Evolutionary conservation across 2,797 vertebrate species (phyloP).

Genomic region (Alexandromys oeconomus): DNA sequence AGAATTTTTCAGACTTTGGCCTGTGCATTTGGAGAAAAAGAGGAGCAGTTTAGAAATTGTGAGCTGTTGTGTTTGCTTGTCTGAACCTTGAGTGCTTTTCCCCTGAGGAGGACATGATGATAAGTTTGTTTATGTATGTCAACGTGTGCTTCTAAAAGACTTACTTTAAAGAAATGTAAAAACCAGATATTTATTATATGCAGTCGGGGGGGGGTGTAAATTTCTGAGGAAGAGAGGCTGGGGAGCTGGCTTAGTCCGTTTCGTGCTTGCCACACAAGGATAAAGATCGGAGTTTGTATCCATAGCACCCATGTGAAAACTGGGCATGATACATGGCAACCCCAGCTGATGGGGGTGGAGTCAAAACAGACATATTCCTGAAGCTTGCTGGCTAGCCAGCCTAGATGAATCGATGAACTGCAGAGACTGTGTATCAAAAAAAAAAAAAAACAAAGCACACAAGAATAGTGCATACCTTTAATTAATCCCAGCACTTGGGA

Average conservation of each 20-base stretch:
- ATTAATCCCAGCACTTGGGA: neutral
- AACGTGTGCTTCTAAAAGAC: conserved; percentile 16
- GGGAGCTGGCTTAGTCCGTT: neutral
- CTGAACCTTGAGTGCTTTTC: neutral
- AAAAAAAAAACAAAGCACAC: neutral
- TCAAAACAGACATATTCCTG: neutral
- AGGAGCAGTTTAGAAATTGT: neutral
- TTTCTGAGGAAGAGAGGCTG: neutral
- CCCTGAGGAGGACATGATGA: neutral
- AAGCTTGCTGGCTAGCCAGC: too few species aligned
- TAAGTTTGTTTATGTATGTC: conserved; percentile 26
- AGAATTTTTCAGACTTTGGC: conserved; percentile 33
- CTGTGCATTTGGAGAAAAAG: conserved; percentile 23
- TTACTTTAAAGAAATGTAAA: conserved; percentile 9
- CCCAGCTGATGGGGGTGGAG: neutral
- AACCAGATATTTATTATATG: conserved; percentile 24
- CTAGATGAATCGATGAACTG: neutral
- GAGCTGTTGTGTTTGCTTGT: conserved; percentile 6
- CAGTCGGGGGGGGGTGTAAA: neutral
- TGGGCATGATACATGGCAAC: neutral
- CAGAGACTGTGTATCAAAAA: neutral
- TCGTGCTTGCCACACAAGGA: neutral
- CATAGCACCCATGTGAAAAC: neutral
- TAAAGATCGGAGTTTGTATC: neutral
- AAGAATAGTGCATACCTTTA: neutral